phyloP scores from a whole-genome alignment of 2,888 invertebrate species.

The Deilephila porcellus region DNA sequence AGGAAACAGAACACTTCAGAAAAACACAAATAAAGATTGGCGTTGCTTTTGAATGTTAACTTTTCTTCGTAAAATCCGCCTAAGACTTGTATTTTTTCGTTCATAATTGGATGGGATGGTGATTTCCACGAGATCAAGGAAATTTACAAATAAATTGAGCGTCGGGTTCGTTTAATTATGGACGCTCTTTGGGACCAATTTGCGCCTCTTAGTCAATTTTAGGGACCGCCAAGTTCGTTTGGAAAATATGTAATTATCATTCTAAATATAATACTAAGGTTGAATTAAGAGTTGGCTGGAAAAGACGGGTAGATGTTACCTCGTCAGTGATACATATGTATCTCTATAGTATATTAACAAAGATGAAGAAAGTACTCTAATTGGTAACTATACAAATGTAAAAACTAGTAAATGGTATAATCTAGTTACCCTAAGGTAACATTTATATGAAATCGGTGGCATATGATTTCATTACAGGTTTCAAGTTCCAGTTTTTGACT shows the following conservation, averaged over 20 bases:
- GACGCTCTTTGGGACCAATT: slow-evolving; percentile 20
- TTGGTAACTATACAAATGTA: too few species aligned
- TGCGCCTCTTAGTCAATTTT: not conserved
- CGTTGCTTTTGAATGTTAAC: not conserved
- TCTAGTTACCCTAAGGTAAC: too few species aligned
- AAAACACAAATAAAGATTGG: too few species aligned
- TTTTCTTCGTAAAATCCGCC: not conserved
- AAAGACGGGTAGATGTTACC: not conserved
- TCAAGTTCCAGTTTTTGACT: too few species aligned
- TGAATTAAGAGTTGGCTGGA: not conserved
- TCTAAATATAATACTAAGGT: not conserved
- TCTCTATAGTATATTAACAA: too few species aligned
- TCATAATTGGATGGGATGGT: not conserved
- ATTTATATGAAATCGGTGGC: too few species aligned
- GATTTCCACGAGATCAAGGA: not conserved
- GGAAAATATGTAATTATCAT: not conserved
- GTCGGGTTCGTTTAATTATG: slow-evolving; percentile 13
- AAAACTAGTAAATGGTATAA: too few species aligned
- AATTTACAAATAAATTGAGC: slow-evolving; percentile 19
- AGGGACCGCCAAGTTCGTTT: not conserved
- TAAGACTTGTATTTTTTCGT: not conserved
- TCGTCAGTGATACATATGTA: not conserved
- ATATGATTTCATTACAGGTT: too few species aligned
- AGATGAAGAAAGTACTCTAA: too few species aligned
- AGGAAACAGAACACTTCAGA: too few species aligned